Evolutionary conservation across 2,888 invertebrate genomes (phyloP).

Genomic region (Catocala sponsa): DNA sequence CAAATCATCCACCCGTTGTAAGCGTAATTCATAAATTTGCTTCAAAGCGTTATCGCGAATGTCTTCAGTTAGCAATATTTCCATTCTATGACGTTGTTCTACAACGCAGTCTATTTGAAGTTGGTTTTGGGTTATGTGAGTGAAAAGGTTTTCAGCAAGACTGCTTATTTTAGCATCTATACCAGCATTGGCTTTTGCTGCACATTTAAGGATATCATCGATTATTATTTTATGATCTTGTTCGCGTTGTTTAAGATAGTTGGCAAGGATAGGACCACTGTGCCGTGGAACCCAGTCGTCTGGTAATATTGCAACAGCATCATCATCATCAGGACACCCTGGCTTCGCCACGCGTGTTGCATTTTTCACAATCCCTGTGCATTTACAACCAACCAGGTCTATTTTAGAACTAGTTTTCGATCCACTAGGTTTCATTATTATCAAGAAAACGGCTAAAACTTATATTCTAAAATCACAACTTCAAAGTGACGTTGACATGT

Average conservation of each 20-base stretch:
- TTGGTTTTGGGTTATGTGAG: constrained; percentile 66
- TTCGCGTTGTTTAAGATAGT: constrained; percentile 69
- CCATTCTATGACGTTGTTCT: constrained; percentile 39
- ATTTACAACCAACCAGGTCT: neutral
- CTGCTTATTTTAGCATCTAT: constrained; percentile 65
- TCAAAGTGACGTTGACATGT: too few relatives aligned
- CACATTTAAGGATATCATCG: constrained; percentile 53
- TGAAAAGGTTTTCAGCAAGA: constrained; percentile 64
- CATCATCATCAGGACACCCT: constrained; percentile 68
- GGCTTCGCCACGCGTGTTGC: constrained; percentile 46
- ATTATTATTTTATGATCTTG: constrained; percentile 58
- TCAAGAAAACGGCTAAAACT: too few relatives aligned
- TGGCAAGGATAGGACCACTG: constrained; percentile 66
- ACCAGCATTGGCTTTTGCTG: constrained; percentile 59
- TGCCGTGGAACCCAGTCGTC: constrained; percentile 68
- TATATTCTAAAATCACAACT: too few relatives aligned
- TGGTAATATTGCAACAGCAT: constrained; percentile 72
- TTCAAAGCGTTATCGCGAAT: constrained; percentile 57
- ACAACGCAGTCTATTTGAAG: constrained; percentile 64
- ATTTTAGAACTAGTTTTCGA: constrained; percentile 1
- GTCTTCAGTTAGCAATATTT: constrained; percentile 38
- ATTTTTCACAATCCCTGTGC: neutral
- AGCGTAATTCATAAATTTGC: constrained; percentile 53
- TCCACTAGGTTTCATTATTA: constrained; percentile 11
- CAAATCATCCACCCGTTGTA: constrained; percentile 58